Evolutionary conservation across 2,113 vertebrate genomes (phyloP).

Genomic region (Zootoca vivipara): DNA sequence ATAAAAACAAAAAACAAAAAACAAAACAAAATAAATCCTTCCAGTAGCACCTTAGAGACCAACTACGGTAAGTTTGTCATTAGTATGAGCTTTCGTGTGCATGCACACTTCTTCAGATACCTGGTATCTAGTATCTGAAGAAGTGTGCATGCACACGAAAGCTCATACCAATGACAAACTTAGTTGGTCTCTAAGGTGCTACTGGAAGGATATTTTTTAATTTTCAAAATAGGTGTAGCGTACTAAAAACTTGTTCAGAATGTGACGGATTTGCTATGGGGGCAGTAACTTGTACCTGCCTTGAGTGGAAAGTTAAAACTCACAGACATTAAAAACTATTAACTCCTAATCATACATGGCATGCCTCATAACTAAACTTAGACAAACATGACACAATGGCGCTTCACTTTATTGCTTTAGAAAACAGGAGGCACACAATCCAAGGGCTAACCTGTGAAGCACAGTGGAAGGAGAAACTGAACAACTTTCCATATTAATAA

Average conservation of each 20-base stretch:
- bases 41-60: no score
- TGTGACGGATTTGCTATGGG: not conserved
- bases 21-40: no score
- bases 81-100: no score
- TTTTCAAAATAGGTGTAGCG: not conserved
- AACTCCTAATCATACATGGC: not conserved
- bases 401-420: not conserved
- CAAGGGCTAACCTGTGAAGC: not conserved
- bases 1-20: no score
- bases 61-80: no score
- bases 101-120: no score
- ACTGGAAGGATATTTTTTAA: no score
- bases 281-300: not conserved
- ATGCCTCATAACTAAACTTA: not conserved
- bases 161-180: no score
- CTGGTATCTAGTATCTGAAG: no score
- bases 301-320: not conserved
- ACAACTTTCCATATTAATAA: fast-evolving
- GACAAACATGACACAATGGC: not conserved
- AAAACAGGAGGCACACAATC: not conserved
- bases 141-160: no score
- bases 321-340: not conserved
- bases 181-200: no score
- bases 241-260: not conserved
- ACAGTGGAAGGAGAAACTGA: not conserved